Evolutionary conservation across 2,888 invertebrate species (phyloP).

Genomic region (Phyto melanocephala): DNA sequence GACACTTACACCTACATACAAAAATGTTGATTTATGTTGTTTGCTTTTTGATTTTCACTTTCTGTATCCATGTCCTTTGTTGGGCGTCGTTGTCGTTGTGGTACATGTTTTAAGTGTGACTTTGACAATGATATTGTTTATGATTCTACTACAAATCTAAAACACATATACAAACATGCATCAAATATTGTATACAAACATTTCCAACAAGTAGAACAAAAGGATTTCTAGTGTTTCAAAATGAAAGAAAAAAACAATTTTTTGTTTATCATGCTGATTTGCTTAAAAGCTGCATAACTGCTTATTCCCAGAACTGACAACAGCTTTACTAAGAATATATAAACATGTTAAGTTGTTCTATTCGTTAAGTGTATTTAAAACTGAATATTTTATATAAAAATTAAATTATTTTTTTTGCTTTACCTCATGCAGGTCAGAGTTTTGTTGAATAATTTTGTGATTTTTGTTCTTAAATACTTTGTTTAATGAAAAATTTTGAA

Average conservation of each 20-base stretch:
- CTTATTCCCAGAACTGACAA: background rate
- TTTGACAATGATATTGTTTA: slow-evolving; percentile 62
- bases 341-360: too few species aligned
- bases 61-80: slow-evolving; percentile 23
- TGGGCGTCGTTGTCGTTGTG: slow-evolving; percentile 9
- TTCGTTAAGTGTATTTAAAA: too few species aligned
- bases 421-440: background rate
- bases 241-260: background rate
- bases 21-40: slow-evolving; percentile 37
- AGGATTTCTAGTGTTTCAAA: background rate
- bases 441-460: background rate
- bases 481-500: background rate
- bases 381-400: too few species aligned
- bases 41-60: slow-evolving; percentile 33
- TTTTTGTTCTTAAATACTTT: background rate
- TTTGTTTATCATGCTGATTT: background rate
- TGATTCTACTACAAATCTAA: slow-evolving; percentile 35
- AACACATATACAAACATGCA: background rate
- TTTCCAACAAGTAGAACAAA: background rate
- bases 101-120: slow-evolving; percentile 46
- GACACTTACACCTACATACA: background rate
- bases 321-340: too few species aligned
- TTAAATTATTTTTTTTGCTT: background rate
- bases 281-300: background rate
- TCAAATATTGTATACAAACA: background rate